phyloP scores from a whole-genome alignment of 2,888 invertebrate species.

The Diarsia dahlii region DNA sequence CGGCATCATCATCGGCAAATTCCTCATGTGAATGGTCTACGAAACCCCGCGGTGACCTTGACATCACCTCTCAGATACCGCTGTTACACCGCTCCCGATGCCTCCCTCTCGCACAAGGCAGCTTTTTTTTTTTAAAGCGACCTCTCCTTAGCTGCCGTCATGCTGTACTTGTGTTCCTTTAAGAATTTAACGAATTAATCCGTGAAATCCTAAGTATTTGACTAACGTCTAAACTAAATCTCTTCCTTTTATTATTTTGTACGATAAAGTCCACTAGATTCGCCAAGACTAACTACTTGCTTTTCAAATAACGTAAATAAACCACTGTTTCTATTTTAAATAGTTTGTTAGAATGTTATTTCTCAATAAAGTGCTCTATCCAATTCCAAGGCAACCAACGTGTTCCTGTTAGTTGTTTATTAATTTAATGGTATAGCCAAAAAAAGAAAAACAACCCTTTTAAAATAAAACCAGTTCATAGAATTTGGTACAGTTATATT shows the following conservation, averaged over 20 bases:
- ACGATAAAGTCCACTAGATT: slow-evolving; percentile 21
- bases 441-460: slow-evolving; percentile 15
- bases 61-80: slow-evolving; percentile 79
- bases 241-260: slow-evolving; percentile 6
- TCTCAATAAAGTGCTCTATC: slow-evolving; percentile 43
- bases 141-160: slow-evolving; percentile 61
- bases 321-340: slow-evolving; percentile 39
- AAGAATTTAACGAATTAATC: slow-evolving; percentile 30
- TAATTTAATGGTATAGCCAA: slow-evolving; percentile 40
- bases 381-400: slow-evolving; percentile 48
- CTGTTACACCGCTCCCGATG: slow-evolving; percentile 81
- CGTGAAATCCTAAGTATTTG: slow-evolving; percentile 24
- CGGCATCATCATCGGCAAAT: slow-evolving; percentile 95
- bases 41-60: slow-evolving; percentile 77
- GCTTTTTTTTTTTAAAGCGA: slow-evolving; percentile 72
- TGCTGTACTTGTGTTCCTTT: slow-evolving; percentile 56
- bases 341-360: slow-evolving; percentile 41
- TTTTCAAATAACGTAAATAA: slow-evolving; percentile 17
- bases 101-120: slow-evolving; percentile 77
- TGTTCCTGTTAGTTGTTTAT: slow-evolving; percentile 47
- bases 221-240: slow-evolving; percentile 16
- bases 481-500: slow-evolving; percentile 42
- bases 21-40: slow-evolving; percentile 93
- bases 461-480: slow-evolving; percentile 12
- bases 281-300: slow-evolving; percentile 36